Evolutionary conservation across 2,797 vertebrate genomes (phyloP).

Genomic region (Limnodromus scolopaceus): DNA sequence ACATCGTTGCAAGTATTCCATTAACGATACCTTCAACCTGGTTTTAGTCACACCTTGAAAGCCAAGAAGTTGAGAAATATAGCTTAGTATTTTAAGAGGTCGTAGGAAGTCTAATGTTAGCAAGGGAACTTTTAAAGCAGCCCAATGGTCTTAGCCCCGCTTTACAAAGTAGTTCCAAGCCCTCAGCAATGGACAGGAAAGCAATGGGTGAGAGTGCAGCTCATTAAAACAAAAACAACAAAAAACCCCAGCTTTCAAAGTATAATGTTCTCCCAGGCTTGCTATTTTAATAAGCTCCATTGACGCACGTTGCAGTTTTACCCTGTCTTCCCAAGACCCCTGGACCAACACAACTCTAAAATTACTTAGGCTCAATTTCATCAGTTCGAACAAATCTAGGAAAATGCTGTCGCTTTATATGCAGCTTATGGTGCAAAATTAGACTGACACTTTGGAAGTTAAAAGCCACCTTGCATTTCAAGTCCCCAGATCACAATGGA

Average conservation of each 20-base stretch:
- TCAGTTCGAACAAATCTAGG: not conserved
- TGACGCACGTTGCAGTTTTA: not conserved
- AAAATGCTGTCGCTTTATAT: not conserved
- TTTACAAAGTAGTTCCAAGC: not conserved
- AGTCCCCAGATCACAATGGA: not conserved
- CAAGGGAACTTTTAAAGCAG: not conserved
- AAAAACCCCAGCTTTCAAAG: not conserved
- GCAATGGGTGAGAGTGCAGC: not conserved
- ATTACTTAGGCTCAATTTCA: not conserved
- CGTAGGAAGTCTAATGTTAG: not conserved
- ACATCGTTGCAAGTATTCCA: not conserved
- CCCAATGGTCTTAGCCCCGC: not conserved
- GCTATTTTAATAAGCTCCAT: not conserved
- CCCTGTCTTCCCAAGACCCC: not conserved
- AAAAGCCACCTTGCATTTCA: not conserved
- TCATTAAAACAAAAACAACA: not conserved
- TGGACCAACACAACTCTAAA: not conserved
- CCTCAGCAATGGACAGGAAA: not conserved
- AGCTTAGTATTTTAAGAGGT: not conserved
- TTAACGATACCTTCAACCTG: not conserved
- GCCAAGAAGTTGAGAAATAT: not conserved
- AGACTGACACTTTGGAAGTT: not conserved
- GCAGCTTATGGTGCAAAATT: not conserved
- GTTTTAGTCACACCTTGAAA: not conserved
- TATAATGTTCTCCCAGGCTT: not conserved